A percentile compares a stretch with the other conserved stretches of the same genome.
phyloP scores from a whole-genome alignment of 2,797 vertebrate genomes.

The Aphelocoma californica region DNA sequence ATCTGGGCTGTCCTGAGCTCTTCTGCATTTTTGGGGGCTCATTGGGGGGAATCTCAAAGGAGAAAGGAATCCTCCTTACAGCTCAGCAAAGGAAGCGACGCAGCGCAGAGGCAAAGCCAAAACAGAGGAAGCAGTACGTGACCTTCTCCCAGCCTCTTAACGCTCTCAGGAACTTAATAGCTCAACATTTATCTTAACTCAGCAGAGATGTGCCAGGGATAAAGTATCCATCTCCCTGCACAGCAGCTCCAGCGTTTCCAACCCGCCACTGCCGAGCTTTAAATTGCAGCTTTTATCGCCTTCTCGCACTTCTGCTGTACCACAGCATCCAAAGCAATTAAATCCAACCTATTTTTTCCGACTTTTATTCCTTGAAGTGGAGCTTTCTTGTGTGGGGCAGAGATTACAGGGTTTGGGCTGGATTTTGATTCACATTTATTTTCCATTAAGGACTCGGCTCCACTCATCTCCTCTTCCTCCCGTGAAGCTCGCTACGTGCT shows the following conservation, averaged over 20 bases:
- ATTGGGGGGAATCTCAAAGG: background rate
- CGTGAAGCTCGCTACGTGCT: background rate
- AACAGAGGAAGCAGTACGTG: background rate
- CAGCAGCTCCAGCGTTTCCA: background rate
- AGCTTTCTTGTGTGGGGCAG: background rate
- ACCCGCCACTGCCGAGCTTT: background rate
- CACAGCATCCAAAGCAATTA: conserved; percentile 42
- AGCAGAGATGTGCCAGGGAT: conserved; percentile 34
- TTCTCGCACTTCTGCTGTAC: background rate
- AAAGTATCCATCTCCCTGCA: background rate
- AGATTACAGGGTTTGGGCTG: background rate
- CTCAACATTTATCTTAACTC: conserved; percentile 27
- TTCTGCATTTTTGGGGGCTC: background rate
- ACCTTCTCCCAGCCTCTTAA: background rate
- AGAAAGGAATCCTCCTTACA: background rate
- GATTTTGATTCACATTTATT: background rate
- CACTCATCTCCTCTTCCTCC: background rate
- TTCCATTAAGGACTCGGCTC: background rate
- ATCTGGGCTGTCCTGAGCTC: background rate
- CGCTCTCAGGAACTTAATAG: background rate
- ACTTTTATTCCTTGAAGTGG: background rate
- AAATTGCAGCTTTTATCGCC: background rate
- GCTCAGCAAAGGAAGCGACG: background rate
- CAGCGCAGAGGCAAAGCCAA: background rate
- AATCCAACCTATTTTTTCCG: background rate